Evolutionary conservation across 2,888 invertebrate species (phyloP).

Genomic region (Protonemura montana): DNA sequence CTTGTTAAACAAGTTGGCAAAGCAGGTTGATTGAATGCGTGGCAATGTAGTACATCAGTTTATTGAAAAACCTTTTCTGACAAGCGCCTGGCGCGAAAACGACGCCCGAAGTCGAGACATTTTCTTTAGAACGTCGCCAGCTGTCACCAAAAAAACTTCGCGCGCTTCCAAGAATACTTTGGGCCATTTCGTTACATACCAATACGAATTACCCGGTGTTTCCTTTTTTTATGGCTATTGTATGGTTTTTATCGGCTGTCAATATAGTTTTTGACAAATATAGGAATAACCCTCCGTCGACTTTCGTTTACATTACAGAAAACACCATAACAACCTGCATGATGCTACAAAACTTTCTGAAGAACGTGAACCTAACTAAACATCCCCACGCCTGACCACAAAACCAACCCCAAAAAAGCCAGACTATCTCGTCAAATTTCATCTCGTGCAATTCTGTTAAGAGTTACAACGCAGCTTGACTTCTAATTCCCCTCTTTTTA

Average conservation of each 20-base stretch:
- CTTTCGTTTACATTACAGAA: not conserved
- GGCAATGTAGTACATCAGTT: not conserved
- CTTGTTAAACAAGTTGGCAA: not conserved
- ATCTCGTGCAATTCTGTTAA: constrained; percentile 7
- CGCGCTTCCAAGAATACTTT: not conserved
- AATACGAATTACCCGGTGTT: not conserved
- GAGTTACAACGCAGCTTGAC: constrained; percentile 4
- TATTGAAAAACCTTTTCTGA: too few species aligned
- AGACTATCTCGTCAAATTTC: not conserved
- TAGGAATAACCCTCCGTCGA: not conserved
- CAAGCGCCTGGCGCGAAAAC: too few species aligned
- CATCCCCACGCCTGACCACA: not conserved
- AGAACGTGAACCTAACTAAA: not conserved
- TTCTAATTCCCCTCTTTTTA: not conserved
- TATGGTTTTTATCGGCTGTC: not conserved
- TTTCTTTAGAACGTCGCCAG: not conserved
- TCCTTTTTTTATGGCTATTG: not conserved
- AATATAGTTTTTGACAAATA: not conserved
- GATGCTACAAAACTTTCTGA: not conserved
- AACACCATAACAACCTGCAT: not conserved
- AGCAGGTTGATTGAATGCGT: not conserved
- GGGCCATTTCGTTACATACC: not conserved
- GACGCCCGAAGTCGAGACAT: not conserved
- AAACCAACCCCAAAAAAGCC: not conserved
- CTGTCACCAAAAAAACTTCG: not conserved